Base-by-base conservation (phyloP, 1,140 invertebrate species). In the Magallana angulata region DNA sequence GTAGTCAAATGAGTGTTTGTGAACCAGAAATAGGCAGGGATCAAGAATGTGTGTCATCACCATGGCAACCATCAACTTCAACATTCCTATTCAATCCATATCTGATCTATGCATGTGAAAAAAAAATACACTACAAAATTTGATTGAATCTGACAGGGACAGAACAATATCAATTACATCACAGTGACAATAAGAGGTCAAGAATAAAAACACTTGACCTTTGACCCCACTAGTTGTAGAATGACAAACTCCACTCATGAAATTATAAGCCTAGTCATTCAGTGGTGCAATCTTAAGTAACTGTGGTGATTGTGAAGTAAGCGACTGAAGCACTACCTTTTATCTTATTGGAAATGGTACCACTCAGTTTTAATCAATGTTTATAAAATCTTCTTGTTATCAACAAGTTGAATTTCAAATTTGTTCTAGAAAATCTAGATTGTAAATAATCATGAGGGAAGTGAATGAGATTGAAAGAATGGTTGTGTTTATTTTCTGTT, bases 71-170 rank as follows among this genome's bases (percentile, higher is more conserved):
- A 30, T 71, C 8, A 71, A 71, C 24, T 71, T 71, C 9, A 30
- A 71, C 68, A 71, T 71, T 71, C 68, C 24, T 30, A 71, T 30
- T 36, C 9, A 71, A 71, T 71, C 68, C 68, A 71, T 71, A 71
- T 71, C 68, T 11, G 9, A 71, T 71, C 68, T 71, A 71, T 71
- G 68, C 68, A 71, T 24, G 12, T 71, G 68, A 71, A 71, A 18
- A 71, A 71, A 71, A 30, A 30, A 24, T 30, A 30, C 68, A 11
- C 18, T 30, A 36, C 36, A 36, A 36, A 71, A 71, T 9, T 9
- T 24, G 18, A 24, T 7, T 71, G 12, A 30, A 24, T 71, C 60
- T n/a, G 36, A 71, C 24, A 71, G 3, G 9, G 11, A 30, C 36
- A 30, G 7, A 30, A n/a, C 60, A 62, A 36, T 36, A 36, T 36